Evolutionary conservation across 2,113 vertebrate genomes (phyloP).

Genomic region (Macrotis lagotis): DNA sequence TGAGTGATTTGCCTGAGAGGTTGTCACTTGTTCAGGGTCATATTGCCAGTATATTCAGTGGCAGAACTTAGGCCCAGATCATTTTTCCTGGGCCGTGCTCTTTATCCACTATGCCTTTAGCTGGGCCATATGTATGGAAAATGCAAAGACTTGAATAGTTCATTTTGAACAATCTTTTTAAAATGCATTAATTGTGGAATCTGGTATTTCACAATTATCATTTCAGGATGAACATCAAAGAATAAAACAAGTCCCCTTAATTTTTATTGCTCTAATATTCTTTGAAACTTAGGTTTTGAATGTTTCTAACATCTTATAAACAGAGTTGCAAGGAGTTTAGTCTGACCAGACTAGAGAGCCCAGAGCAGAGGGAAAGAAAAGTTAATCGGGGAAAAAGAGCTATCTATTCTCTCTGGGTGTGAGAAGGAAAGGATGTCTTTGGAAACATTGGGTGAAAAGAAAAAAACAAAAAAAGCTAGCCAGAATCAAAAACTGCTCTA

Average conservation of each 20-base stretch:
- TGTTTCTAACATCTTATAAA: neutral
- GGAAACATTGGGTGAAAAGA: neutral
- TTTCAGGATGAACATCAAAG: neutral
- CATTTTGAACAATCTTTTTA: neutral
- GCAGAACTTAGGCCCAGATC: no score
- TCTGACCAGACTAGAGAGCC: neutral
- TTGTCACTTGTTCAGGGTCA: no score
- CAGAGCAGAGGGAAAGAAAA: no score
- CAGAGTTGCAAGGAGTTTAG: neutral
- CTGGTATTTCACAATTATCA: neutral
- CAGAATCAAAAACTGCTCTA: conserved; percentile 3
- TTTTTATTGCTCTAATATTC: neutral
- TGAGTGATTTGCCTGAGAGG: no score
- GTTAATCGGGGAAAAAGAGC: no score
- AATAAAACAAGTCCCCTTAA: neutral
- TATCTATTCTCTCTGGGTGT: no score
- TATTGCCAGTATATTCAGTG: no score
- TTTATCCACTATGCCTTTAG: neutral
- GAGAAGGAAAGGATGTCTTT: neutral
- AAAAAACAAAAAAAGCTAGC: neutral
- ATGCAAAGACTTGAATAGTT: conserved; percentile 36
- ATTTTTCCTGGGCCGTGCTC: no score
- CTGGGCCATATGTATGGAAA: neutral
- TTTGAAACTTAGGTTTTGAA: neutral
- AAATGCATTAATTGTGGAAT: neutral